Conservation (phyloP, 1,140 invertebrate genomes). For the Brachionus plicatilis region DNA sequence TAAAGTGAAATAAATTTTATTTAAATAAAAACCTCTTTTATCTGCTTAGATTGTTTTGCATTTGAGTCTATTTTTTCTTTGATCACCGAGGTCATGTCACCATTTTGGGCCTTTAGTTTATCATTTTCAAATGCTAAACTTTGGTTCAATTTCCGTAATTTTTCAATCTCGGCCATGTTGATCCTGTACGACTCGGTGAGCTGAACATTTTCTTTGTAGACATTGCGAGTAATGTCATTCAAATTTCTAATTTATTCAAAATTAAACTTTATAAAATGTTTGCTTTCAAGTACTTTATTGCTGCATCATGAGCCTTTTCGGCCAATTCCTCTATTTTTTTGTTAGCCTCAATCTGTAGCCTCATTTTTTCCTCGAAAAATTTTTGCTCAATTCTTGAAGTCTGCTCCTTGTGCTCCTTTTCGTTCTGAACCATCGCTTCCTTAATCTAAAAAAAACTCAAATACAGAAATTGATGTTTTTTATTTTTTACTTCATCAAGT, state of each 20-base stretch:
- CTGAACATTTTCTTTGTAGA: constrained; percentile 56
- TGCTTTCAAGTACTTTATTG: constrained; percentile 48
- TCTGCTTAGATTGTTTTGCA: constrained; percentile 48
- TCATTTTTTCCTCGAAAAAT: constrained; percentile 57
- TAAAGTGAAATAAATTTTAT: neutral
- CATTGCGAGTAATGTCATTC: constrained; percentile 54
- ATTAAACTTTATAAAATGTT: neutral
- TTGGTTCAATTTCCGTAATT: constrained; percentile 46
- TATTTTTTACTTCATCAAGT: constrained; percentile 25
- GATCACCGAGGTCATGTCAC: constrained; percentile 50
- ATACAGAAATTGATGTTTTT: neutral
- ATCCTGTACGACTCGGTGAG: constrained; percentile 51
- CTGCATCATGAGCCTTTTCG: constrained; percentile 54
- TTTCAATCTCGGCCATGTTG: constrained; percentile 46
- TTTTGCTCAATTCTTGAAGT: constrained; percentile 53
- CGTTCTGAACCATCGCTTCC: constrained; percentile 51
- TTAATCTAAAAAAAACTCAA: constrained; percentile 47
- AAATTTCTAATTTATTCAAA: constrained; percentile 49
- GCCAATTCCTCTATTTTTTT: constrained; percentile 56
- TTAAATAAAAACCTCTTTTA: constrained; percentile 47
- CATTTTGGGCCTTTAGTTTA: constrained; percentile 48
- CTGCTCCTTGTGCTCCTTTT: constrained; percentile 52
- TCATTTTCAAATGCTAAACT: constrained; percentile 46
- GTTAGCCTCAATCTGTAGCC: constrained; percentile 54
- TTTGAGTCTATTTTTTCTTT: constrained; percentile 51